Evolutionary conservation across 2,113 vertebrate genomes (phyloP).

Genomic region (Oreochromis aureus): DNA sequence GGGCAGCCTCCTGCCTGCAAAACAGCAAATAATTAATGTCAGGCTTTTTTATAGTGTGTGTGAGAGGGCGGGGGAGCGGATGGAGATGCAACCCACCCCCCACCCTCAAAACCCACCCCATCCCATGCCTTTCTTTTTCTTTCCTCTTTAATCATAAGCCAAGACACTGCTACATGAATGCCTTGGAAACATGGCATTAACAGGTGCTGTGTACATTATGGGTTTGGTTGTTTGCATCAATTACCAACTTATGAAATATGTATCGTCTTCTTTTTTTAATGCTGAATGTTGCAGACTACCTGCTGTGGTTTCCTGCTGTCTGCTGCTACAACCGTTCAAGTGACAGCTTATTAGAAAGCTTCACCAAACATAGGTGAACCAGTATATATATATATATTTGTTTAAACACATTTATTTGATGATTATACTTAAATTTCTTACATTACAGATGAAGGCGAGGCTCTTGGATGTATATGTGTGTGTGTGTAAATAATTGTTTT

Average conservation of each 20-base stretch:
- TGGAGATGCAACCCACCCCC: neutral
- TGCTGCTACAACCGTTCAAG: neutral
- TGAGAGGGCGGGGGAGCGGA: neutral
- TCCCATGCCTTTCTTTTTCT: neutral
- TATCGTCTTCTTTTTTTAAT: neutral
- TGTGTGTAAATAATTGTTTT: neutral
- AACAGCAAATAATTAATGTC: slow-evolving; percentile 71
- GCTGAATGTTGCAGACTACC: neutral
- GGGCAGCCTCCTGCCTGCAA: slow-evolving; percentile 64
- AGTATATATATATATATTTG: neutral
- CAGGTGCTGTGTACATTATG: neutral
- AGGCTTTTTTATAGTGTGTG: slow-evolving; percentile 1
- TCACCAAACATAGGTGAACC: neutral
- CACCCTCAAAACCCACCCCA: neutral
- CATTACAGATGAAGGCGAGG: neutral
- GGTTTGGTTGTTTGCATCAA: neutral
- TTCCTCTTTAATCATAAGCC: neutral
- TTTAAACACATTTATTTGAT: neutral
- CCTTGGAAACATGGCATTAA: neutral
- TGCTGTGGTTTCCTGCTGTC: slow-evolving; percentile 10
- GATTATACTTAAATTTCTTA: neutral
- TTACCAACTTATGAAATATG: neutral
- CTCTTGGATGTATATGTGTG: neutral
- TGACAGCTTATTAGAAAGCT: neutral
- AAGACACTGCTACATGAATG: neutral